phyloP scores from a whole-genome alignment of 2,888 invertebrate species.

The Gymnoscelis rufifasciata region DNA sequence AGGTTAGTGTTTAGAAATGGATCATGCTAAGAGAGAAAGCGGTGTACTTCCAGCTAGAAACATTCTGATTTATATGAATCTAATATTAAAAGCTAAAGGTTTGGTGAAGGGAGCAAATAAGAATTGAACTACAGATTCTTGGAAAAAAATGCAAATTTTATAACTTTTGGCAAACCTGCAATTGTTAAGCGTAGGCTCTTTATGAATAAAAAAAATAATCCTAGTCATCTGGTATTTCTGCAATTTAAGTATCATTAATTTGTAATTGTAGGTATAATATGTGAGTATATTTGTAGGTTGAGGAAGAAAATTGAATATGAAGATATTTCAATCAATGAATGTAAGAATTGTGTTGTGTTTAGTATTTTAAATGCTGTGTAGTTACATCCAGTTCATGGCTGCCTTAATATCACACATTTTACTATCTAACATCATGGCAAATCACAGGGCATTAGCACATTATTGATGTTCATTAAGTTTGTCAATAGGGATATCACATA shows the following conservation, averaged over 20 bases:
- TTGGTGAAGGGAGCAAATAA: constrained; percentile 48
- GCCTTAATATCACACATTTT: too few relatives aligned
- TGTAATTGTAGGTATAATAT: neutral
- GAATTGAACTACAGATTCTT: constrained; percentile 47
- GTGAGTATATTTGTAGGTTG: neutral
- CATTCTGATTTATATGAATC: constrained; percentile 10
- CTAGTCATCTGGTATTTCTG: constrained; percentile 46
- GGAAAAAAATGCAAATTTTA: constrained; percentile 78
- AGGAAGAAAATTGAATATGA: neutral
- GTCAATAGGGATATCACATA: too few relatives aligned
- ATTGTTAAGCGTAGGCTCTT: constrained; percentile 68
- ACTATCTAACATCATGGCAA: too few relatives aligned
- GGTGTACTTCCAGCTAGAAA: constrained; percentile 23
- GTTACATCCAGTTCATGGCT: too few relatives aligned
- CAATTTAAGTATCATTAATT: constrained; percentile 34
- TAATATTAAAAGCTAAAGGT: constrained; percentile 40
- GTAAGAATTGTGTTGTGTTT: too few relatives aligned
- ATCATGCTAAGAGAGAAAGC: constrained; percentile 33
- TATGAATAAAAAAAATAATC: constrained; percentile 28
- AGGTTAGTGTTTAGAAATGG: constrained; percentile 5
- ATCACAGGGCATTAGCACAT: too few relatives aligned
- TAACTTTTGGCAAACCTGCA: constrained; percentile 78
- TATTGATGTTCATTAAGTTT: too few relatives aligned
- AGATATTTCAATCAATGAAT: too few relatives aligned
- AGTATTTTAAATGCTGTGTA: too few relatives aligned